These are phyloP conservation scores for Cylindroiulus punctatus DNA, from an alignment of 2,888 invertebrate genomes.

Conservation along the genomic window DNA sequence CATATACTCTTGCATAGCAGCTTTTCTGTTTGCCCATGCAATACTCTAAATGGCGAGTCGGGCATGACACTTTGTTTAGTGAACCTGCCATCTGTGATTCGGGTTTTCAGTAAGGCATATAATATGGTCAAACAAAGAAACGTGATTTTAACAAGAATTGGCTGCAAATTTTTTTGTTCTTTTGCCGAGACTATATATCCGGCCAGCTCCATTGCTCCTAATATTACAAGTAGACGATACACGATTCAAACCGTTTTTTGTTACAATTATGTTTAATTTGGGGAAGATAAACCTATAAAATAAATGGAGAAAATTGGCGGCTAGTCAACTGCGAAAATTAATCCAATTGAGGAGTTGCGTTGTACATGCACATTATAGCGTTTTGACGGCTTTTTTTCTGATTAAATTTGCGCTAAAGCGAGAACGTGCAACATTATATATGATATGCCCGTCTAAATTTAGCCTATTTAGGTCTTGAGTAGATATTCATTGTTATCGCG, in stretches of 20 bases:
- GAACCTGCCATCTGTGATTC: too few species aligned
- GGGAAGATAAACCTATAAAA: background rate
- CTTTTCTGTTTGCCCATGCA: too few species aligned
- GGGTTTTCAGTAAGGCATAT: too few species aligned
- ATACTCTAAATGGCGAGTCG: too few species aligned
- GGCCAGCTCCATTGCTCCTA: too few species aligned
- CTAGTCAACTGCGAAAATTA: background rate
- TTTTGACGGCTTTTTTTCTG: background rate
- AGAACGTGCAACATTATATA: background rate
- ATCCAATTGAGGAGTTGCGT: background rate
- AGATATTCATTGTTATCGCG: constrained; percentile 10
- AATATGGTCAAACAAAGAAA: too few species aligned
- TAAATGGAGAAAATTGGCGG: background rate
- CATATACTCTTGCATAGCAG: too few species aligned
- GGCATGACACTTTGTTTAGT: too few species aligned
- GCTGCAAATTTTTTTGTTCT: too few species aligned
- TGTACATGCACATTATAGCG: background rate
- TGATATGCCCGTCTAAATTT: constrained; percentile 7
- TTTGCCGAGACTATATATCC: too few species aligned
- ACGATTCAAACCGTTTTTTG: background rate
- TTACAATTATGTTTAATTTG: background rate
- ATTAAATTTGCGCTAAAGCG: background rate
- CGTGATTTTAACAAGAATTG: too few species aligned
- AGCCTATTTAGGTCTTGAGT: constrained; percentile 29
- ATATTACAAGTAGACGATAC: background rate